Percentiles rank a stretch among this genome's conserved stretches.
These are phyloP conservation scores for Polia nebulosa DNA, from an alignment of 2,888 invertebrate genomes.

Conservation along the genomic window DNA sequence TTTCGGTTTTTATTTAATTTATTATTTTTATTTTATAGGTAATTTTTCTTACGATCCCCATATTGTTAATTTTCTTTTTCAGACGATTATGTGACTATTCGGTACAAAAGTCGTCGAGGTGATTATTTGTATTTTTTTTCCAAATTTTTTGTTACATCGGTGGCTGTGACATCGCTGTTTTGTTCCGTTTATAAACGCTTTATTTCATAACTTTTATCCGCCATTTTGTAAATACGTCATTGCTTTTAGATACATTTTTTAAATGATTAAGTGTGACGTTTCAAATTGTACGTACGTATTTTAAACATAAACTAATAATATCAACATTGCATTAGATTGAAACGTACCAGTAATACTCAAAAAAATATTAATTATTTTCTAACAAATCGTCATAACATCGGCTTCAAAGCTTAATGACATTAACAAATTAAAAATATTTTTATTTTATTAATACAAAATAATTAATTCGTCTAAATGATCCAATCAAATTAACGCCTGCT, in stretches of 20 bases:
- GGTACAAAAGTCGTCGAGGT: constrained; percentile 98
- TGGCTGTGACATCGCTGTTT: constrained; percentile 72
- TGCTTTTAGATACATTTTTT: constrained; percentile 40
- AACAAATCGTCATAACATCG: constrained; percentile 43
- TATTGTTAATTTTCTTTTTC: constrained; percentile 91
- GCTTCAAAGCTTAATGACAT: constrained; percentile 56
- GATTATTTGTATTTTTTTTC: constrained; percentile 88
- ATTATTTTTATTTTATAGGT: constrained; percentile 32
- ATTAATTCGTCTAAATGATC: not conserved
- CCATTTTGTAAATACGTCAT: constrained; percentile 61
- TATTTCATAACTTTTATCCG: constrained; percentile 38
- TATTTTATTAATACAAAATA: not conserved
- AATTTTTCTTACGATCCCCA: constrained; percentile 59
- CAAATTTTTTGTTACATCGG: constrained; percentile 75
- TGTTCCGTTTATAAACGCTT: constrained; percentile 52
- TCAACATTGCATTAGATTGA: constrained; percentile 12
- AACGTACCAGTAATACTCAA: not conserved
- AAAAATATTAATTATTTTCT: constrained; percentile 25
- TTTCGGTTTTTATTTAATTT: not conserved
- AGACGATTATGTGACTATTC: constrained; percentile 98
- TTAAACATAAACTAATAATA: constrained; percentile 9
- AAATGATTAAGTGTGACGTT: constrained; percentile 8
- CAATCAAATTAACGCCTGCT: constrained; percentile 37
- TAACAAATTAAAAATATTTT: constrained; percentile 48
- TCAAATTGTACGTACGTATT: not conserved